These are phyloP conservation scores for Phacellophora camtschatica DNA, from an alignment of 30 jellyfish, hydroid and myxozoan species.

Conservation along the genomic window DNA sequence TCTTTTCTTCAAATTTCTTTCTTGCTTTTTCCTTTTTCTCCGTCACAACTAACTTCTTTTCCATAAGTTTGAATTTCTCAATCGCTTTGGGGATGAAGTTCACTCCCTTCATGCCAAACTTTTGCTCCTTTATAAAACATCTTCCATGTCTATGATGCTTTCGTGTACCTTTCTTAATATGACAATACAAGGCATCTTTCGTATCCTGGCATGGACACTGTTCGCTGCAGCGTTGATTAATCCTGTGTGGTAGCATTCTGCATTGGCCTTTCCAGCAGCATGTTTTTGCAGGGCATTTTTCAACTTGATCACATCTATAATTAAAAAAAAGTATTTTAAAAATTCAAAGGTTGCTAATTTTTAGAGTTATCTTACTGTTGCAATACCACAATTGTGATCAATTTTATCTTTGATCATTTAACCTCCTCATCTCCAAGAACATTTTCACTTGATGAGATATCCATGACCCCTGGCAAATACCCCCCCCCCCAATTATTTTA, in stretches of 20 bases:
- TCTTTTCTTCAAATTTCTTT: not conserved
- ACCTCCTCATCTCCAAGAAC: too few relatives aligned
- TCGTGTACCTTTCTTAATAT: not conserved
- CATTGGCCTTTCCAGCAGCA: slow-evolving; percentile 77
- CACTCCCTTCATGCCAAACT: slow-evolving; percentile 12
- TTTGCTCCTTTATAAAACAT: slow-evolving; percentile 42
- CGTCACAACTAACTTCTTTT: slow-evolving; percentile 15
- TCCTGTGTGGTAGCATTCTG: slow-evolving; percentile 49
- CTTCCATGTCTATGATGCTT: slow-evolving; percentile 41
- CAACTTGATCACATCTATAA: slow-evolving; percentile 26
- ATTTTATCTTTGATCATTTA: too few relatives aligned
- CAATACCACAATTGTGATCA: too few relatives aligned
- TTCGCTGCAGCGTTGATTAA: slow-evolving; percentile 59
- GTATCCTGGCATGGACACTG: slow-evolving; percentile 60
- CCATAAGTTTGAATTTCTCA: slow-evolving; percentile 38
- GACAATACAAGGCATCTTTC: slow-evolving; percentile 40
- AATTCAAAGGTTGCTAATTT: too few relatives aligned
- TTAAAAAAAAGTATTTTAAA: too few relatives aligned
- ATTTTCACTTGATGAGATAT: too few relatives aligned
- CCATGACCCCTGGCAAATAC: not conserved
- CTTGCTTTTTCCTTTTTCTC: not conserved
- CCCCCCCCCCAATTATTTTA: not conserved
- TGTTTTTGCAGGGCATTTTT: slow-evolving; percentile 37
- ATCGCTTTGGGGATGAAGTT: slow-evolving; percentile 52
- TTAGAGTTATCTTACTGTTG: too few relatives aligned